Percentiles rank a stretch among this genome's conserved stretches.
These are phyloP conservation scores for Dastarcus helophoroides DNA, from an alignment of 2,888 invertebrate genomes.

Conservation along the genomic window DNA sequence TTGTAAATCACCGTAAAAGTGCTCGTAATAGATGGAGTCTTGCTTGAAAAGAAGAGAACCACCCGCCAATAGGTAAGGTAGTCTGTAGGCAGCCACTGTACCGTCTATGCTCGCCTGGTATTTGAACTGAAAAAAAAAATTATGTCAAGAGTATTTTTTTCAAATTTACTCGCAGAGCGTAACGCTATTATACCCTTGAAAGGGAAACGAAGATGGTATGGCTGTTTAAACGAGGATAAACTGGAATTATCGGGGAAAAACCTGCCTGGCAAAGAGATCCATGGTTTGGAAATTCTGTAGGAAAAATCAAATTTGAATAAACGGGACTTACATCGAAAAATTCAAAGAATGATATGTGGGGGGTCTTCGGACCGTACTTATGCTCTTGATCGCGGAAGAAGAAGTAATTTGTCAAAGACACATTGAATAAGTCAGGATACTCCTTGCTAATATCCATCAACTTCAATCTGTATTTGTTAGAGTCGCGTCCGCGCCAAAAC, in stretches of 20 bases:
- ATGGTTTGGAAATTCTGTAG: neutral
- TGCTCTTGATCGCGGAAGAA: constrained; percentile 79
- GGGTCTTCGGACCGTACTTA: constrained; percentile 75
- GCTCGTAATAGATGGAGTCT: constrained; percentile 87
- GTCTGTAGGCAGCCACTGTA: constrained; percentile 89
- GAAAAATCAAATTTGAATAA: constrained; percentile 2
- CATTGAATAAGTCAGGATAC: constrained; percentile 74
- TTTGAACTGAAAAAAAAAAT: constrained; percentile 62
- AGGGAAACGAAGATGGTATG: no score
- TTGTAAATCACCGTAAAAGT: constrained; percentile 70
- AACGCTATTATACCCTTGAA: no score
- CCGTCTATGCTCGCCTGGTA: constrained; percentile 93
- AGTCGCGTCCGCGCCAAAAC: constrained; percentile 91
- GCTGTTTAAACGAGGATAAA: no score
- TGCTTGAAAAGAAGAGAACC: constrained; percentile 85
- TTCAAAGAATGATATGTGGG: constrained; percentile 79
- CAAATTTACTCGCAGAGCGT: neutral
- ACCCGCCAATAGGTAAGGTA: constrained; percentile 84
- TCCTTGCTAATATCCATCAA: constrained; percentile 66
- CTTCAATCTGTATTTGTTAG: constrained; percentile 70
- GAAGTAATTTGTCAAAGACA: constrained; percentile 89
- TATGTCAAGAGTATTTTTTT: no score
- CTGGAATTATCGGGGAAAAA: neutral
- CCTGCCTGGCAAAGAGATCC: neutral
- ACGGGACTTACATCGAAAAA: constrained; percentile 91